Percentiles rank a stretch among this genome's conserved stretches.
Conservation (phyloP, 2,113 vertebrate species). For the Platanista minor region DNA sequence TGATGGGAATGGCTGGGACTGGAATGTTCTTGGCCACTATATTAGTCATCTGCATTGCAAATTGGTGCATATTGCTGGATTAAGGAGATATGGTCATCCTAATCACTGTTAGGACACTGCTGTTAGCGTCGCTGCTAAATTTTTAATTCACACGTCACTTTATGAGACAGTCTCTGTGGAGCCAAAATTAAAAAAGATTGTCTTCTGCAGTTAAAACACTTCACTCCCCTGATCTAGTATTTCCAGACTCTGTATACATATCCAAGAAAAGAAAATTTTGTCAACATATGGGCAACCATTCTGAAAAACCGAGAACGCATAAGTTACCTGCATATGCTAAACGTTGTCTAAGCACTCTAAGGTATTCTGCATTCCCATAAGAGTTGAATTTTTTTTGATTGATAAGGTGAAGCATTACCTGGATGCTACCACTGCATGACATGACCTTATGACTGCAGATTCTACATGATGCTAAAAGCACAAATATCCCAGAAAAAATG, state of each 20-base stretch:
- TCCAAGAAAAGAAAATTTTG: neutral
- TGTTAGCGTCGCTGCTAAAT: neutral
- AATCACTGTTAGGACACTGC: neutral
- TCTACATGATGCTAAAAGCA: neutral
- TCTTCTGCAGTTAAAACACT: neutral
- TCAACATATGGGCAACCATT: neutral
- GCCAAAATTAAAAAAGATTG: neutral
- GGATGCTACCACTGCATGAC: neutral
- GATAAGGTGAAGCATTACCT: neutral
- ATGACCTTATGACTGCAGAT: neutral
- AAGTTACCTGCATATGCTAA: neutral
- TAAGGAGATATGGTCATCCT: neutral
- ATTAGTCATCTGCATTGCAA: neutral
- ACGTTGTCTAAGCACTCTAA: neutral
- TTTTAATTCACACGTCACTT: neutral
- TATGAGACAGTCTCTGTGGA: neutral
- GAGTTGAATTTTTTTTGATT: neutral
- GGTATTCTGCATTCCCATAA: neutral
- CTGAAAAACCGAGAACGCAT: neutral
- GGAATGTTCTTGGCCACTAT: neutral
- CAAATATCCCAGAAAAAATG: neutral
- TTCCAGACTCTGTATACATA: neutral
- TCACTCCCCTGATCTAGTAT: fast-evolving
- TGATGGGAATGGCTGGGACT: neutral
- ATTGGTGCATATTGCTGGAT: neutral